Percentiles rank a stretch among this genome's conserved stretches.
phyloP scores from a whole-genome alignment of 30 jellyfish, hydroid and myxozoan species.

The Phacellophora camtschatica region DNA sequence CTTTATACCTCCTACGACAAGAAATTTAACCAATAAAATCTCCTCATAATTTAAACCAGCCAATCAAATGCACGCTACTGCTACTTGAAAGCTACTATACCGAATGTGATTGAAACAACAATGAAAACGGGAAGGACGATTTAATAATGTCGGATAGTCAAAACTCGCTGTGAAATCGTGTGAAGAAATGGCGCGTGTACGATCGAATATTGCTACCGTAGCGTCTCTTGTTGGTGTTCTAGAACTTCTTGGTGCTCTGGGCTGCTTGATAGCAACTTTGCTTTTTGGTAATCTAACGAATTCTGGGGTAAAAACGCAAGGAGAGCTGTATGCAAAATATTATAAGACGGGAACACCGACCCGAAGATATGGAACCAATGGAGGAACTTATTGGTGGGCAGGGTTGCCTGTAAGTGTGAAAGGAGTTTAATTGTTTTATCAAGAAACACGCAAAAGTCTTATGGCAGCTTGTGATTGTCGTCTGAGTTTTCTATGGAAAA shows the following conservation, averaged over 20 bases:
- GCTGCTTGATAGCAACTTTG: constrained; percentile 42
- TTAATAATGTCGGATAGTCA: not conserved
- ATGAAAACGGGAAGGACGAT: not conserved
- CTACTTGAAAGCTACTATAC: constrained; percentile 49
- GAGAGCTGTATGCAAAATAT: constrained; percentile 48
- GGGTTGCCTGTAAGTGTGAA: constrained; percentile 67
- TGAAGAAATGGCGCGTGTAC: not conserved
- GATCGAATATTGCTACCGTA: not conserved
- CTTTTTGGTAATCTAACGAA: constrained; percentile 58
- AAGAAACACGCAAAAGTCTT: too few relatives aligned
- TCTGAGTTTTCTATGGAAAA: too few relatives aligned
- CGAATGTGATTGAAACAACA: constrained; percentile 47
- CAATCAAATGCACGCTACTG: not conserved
- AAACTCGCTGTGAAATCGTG: too few relatives aligned
- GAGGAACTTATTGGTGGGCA: constrained; percentile 77
- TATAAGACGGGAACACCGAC: constrained; percentile 59
- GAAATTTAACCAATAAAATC: not conserved
- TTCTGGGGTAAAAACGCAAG: constrained; percentile 21
- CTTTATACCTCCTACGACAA: not conserved
- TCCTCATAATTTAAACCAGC: not conserved
- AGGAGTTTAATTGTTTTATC: not conserved
- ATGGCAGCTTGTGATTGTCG: too few relatives aligned
- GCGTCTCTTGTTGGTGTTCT: constrained; percentile 64
- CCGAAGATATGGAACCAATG: constrained; percentile 57
- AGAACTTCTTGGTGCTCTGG: constrained; percentile 61